Percentiles rank a stretch among this genome's conserved stretches.
These are phyloP conservation scores for Ormyrus nitidulus DNA, from an alignment of 2,888 invertebrate genomes.

Conservation along the genomic window DNA sequence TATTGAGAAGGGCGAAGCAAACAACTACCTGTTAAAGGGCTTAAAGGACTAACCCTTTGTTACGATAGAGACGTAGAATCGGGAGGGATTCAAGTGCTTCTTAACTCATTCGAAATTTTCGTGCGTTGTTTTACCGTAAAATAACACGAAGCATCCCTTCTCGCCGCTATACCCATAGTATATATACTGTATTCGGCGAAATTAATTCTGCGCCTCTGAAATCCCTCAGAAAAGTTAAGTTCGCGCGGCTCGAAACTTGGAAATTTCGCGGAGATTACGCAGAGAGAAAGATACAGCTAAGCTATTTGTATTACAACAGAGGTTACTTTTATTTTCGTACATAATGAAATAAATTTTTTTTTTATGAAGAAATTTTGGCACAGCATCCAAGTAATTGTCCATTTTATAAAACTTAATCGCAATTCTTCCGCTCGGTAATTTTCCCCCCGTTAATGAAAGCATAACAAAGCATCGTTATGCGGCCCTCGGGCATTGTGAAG, in stretches of 20 bases:
- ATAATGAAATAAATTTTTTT: background rate
- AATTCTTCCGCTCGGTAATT: background rate
- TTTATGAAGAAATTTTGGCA: no score
- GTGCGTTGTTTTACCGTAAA: constrained; percentile 3
- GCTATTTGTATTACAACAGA: no score
- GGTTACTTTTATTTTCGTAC: background rate
- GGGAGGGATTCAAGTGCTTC: background rate
- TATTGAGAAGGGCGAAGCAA: constrained; percentile 26
- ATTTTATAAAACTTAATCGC: no score
- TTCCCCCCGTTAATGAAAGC: no score
- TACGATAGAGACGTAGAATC: constrained; percentile 9
- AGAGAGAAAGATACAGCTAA: no score
- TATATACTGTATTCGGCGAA: background rate
- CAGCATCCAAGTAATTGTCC: no score
- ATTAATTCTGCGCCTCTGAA: constrained; percentile 14
- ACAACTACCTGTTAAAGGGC: constrained; percentile 58
- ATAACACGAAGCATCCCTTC: background rate
- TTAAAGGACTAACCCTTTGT: constrained; percentile 23
- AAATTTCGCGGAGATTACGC: background rate
- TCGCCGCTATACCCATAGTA: background rate
- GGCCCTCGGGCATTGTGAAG: background rate
- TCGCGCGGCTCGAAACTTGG: constrained; percentile 3
- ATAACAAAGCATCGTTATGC: no score
- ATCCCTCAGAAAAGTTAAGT: background rate
- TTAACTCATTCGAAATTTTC: background rate